Percentiles rank a stretch among this genome's conserved stretches.
These are phyloP conservation scores for Caenorhabditis angaria DNA, from an alignment of 2,888 invertebrate genomes.

Conservation along the genomic window DNA sequence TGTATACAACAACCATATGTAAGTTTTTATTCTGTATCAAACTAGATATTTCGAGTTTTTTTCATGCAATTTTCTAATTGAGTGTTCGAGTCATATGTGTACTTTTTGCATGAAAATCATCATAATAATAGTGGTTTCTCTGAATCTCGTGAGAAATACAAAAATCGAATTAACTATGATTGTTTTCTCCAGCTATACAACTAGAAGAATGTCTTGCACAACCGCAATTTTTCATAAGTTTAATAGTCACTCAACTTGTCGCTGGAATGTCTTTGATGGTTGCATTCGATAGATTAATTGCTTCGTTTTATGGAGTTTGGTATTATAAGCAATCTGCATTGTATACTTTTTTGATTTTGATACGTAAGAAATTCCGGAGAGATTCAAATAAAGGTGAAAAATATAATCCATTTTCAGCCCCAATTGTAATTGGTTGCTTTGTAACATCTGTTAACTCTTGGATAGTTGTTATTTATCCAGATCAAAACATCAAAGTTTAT, in stretches of 20 bases:
- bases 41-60: background rate
- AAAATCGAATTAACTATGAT: no score
- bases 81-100: no score
- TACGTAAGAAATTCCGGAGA: slow-evolving; percentile 4
- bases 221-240: slow-evolving; percentile 17
- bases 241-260: slow-evolving; percentile 6
- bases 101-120: no score
- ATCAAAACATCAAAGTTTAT: background rate
- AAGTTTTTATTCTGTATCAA: background rate
- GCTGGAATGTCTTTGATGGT: slow-evolving; percentile 16
- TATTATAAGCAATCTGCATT: slow-evolving; percentile 13
- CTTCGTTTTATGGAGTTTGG: slow-evolving; percentile 13
- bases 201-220: slow-evolving; percentile 11
- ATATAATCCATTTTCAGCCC: slow-evolving; percentile 12
- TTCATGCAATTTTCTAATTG: background rate
- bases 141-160: no score
- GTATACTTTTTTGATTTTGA: slow-evolving; percentile 10
- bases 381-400: background rate
- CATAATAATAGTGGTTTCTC: no score
- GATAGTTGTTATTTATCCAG: background rate
- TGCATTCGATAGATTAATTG: slow-evolving; percentile 19
- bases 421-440: slow-evolving; percentile 6
- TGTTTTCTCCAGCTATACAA: slow-evolving; percentile 12
- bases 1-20: background rate
- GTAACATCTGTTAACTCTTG: slow-evolving; percentile 9